Evolutionary conservation across 1,140 invertebrate species (phyloP), one percentile per base, ranked within the genome.

Genomic region (Pseudoatta argentina): DNA sequence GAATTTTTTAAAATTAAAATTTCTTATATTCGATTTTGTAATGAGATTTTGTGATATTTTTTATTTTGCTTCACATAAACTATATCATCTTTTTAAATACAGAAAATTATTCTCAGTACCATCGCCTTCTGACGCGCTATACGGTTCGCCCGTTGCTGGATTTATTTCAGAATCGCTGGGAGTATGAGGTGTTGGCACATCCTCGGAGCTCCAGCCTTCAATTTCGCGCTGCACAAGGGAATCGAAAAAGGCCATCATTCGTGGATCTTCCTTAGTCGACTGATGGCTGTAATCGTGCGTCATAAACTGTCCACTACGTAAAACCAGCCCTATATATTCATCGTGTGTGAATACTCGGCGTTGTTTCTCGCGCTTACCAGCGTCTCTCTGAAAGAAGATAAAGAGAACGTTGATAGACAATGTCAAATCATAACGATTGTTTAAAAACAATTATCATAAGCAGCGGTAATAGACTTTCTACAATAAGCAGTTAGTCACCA

Each of bases 191-290:
- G 91, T 87, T 7, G 92, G 89, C 24, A 91, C 79, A 24, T 94
- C 93, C 55, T 95, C 94, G 0, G 94, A 95, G 55, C 94, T 95
- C 96, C 97, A 97, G 18, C 97, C 97, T 94, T 98, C 98, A 61
- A 98, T 97, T 94, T 99, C 98, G 24, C 98, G 96, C 94, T 99
- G 98, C 10, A 99, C 97, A 1, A 99, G 94, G 4, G 98, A 98
- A 95, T 99, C 98, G 92, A 99, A 99, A 94, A 99, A 99, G 27
- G 98, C 98, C 97, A 99, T 98, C 98, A 99, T 99, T 66, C 98
- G 96, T 1, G 98, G 97, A 95, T 99, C 98, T 95, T 99, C 98
- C 59, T 97, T 96, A 0, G 97, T 98, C 6, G 97, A 98, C 89
- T 98, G 97, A 86, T 98, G 96, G 89, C 97, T 97, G 91, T 98